Conservation (phyloP, 2,113 vertebrate genomes). For the Burhinus bistriatus region DNA sequence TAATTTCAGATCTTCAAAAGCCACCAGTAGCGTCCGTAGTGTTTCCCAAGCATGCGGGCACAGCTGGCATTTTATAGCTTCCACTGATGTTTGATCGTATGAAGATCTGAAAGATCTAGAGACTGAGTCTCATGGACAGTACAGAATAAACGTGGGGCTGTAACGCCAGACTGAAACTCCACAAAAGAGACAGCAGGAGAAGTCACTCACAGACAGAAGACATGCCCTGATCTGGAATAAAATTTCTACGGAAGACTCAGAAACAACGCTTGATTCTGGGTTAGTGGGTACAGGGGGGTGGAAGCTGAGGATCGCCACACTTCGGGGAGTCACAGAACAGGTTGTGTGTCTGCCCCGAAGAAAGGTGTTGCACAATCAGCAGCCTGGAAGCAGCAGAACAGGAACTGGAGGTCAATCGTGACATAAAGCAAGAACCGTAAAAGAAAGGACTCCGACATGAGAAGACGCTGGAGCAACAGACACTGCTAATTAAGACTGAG, state of each 20-base stretch:
- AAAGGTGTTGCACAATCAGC: not conserved
- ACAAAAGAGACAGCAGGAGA: not conserved
- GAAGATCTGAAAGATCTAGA: not conserved
- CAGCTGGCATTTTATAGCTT: not conserved
- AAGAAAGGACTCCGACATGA: not conserved
- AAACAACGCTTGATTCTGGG: not conserved
- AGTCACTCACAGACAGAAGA: not conserved
- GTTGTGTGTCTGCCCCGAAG: not conserved
- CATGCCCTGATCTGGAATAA: not conserved
- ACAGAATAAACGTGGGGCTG: not conserved
- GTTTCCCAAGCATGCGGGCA: not conserved
- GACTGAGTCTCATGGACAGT: not conserved
- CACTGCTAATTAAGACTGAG: not conserved
- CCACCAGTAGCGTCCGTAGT: accelerated
- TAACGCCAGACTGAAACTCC: not conserved
- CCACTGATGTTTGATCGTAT: not conserved
- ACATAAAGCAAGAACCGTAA: not conserved
- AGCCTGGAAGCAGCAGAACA: not conserved
- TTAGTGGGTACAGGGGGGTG: not conserved
- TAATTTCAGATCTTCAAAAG: not conserved
- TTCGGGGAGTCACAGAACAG: not conserved
- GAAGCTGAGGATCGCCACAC: not conserved
- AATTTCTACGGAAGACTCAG: not conserved
- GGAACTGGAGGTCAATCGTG: not conserved
- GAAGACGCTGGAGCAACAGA: not conserved